A percentile compares a stretch with the other conserved stretches of the same genome.
These are phyloP conservation scores for Tretioscincus oriximinensis DNA, from an alignment of 2,113 vertebrate species.

Conservation along the genomic window DNA sequence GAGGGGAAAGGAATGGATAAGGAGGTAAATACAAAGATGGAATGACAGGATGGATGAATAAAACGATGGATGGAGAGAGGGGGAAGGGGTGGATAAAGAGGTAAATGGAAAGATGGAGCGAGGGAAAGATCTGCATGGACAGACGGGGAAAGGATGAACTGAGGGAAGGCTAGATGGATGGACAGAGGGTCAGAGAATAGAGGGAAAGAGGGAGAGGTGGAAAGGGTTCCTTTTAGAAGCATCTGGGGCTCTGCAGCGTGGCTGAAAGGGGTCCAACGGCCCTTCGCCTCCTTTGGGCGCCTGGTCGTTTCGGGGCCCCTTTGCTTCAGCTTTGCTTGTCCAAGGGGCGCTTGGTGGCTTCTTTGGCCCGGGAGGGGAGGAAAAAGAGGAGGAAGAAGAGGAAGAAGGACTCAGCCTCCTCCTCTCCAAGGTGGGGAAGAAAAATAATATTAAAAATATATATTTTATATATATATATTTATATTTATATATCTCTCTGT, in stretches of 20 bases:
- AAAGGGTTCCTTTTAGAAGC: too few relatives aligned
- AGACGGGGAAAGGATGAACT: background rate
- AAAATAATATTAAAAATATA: background rate
- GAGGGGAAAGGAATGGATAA: conserved; percentile 49
- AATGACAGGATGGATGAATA: conserved; percentile 54
- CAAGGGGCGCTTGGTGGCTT: background rate
- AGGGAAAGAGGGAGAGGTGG: background rate
- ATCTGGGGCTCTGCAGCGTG: background rate
- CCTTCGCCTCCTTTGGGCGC: too few relatives aligned
- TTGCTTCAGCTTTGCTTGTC: too few relatives aligned
- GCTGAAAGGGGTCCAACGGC: too few relatives aligned
- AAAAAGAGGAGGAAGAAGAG: too few relatives aligned
- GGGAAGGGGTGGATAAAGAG: conserved; percentile 34
- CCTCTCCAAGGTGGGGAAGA: background rate
- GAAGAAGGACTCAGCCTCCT: too few relatives aligned
- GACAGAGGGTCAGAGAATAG: background rate
- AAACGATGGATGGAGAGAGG: background rate
- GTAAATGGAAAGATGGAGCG: conserved; percentile 25
- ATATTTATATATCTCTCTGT: too few relatives aligned
- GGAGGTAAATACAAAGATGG: conserved; percentile 64
- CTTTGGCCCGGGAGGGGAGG: background rate
- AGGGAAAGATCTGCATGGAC: background rate
- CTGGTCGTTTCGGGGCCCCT: background rate
- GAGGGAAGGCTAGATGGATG: background rate
- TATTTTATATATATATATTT: too few relatives aligned